Conservation (phyloP, 2,888 invertebrate species). For the Thymelicus sylvestris region DNA sequence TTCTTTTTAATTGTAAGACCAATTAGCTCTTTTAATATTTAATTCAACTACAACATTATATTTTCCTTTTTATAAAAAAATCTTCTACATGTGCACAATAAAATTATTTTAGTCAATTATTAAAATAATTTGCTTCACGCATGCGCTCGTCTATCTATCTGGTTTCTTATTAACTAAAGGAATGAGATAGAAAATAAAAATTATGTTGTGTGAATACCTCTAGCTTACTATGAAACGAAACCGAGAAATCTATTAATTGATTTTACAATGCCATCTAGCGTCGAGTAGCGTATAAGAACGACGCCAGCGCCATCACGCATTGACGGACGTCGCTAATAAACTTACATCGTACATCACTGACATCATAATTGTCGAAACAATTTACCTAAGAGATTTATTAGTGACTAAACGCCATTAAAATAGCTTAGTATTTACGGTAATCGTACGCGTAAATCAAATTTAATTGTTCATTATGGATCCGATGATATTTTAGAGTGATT, state of each 20-base stretch:
- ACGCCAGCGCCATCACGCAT: slow-evolving; percentile 59
- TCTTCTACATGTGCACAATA: too few species aligned
- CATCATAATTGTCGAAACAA: slow-evolving; percentile 66
- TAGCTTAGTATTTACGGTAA: slow-evolving; percentile 25
- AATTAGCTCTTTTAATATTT: too few species aligned
- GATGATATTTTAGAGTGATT: slow-evolving; percentile 32
- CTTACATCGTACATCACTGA: slow-evolving; percentile 59
- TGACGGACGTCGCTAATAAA: slow-evolving; percentile 55
- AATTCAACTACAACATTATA: too few species aligned
- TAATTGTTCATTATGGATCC: slow-evolving; percentile 29
- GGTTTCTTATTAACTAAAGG: too few species aligned
- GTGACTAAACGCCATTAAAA: slow-evolving; percentile 48
- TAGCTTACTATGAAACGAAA: slow-evolving; percentile 28
- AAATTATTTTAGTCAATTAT: too few species aligned
- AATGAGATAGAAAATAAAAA: too few species aligned
- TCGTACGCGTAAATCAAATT: slow-evolving; percentile 34
- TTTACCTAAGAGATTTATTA: slow-evolving; percentile 77
- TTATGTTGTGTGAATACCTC: too few species aligned
- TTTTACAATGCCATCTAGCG: slow-evolving; percentile 66
- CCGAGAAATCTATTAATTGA: slow-evolving; percentile 41
- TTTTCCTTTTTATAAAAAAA: too few species aligned
- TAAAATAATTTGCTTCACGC: too few species aligned
- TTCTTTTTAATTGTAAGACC: too few species aligned
- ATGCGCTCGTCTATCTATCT: too few species aligned
- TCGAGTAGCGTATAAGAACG: slow-evolving; percentile 59